Base-by-base conservation (phyloP, 2,888 invertebrate genomes). In the Hydropsyche betteni region DNA sequence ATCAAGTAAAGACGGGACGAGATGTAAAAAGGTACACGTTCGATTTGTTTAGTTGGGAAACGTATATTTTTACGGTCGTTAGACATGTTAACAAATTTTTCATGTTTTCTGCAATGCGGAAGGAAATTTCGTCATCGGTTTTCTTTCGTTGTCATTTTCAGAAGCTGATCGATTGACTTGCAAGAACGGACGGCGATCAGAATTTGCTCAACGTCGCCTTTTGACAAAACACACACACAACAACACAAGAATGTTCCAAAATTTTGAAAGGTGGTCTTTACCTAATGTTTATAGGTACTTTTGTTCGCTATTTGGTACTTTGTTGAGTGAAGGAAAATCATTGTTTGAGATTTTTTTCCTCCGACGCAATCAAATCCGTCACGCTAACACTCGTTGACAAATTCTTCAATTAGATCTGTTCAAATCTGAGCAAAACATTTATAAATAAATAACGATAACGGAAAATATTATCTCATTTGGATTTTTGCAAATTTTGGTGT, bases 51-150 rank as follows among this genome's bases (percentile, higher is more conserved):
- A 24, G 24, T 58, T 58, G 58, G 16, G 16, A 33, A 64, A 64
- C 36, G 64, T 64, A n/a, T 36, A 64, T 64, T 64, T 16, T 64
- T 64, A 36, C 64, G 36, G 64, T 64, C 36, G 36, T 64, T 64
- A 64, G 64, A 64, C 64, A 34, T 64, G 12, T 64, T 64, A 36
- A 64, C 64, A 10, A 64, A 64, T 36, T 64, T 64, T 34, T 64
- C 64, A 64, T n/a, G 36, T 64, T 64, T 64, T 36, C 36, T 64
- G 34, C 64, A 64, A 58, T 64, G 64, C 64, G 64, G 64, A 64
- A 64, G 64, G 64, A 64, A 64, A 64, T 64, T 64, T 64, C 64
- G 34, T 36, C 64, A 64, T 34, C 44, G 10, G 2, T 58, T 58
- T 58, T 58, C 58, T 58, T 58, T 14, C 24, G 14, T 16, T 16